Percentiles rank a stretch among this genome's conserved stretches.
Conservation (phyloP, 2,113 vertebrate species). For the Todiramphus saurophagus region DNA sequence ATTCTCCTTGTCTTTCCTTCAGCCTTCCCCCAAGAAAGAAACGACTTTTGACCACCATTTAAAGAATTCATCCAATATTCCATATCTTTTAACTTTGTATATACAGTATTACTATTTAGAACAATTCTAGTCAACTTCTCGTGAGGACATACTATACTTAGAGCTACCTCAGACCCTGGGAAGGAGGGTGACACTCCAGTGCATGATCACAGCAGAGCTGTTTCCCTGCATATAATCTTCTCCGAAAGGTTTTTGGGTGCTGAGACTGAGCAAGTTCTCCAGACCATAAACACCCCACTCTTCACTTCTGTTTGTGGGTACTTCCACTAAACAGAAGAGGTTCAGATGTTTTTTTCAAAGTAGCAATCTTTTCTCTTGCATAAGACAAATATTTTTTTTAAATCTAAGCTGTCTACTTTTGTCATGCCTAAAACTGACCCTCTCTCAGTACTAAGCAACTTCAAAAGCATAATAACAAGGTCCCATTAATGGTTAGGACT, state of each 20-base stretch:
- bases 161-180: background rate
- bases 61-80: background rate
- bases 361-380: background rate
- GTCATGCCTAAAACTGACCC: background rate
- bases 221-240: background rate
- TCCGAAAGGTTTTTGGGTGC: fast-evolving
- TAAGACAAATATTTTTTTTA: background rate
- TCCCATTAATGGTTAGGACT: background rate
- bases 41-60: background rate
- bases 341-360: background rate
- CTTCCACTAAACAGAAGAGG: background rate
- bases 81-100: background rate
- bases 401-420: background rate
- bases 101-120: background rate
- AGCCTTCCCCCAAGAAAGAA: background rate
- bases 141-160: background rate
- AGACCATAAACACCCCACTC: fast-evolving
- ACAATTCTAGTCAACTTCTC: background rate
- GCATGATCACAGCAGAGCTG: background rate
- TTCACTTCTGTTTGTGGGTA: background rate
- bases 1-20: background rate
- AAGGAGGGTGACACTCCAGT: background rate
- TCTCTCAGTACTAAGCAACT: background rate
- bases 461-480: background rate
- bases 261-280: background rate